Evolutionary conservation across 1,140 invertebrate genomes (phyloP), one percentile per base, ranked within the genome.

Genomic region (Drosophila ogumai): DNA sequence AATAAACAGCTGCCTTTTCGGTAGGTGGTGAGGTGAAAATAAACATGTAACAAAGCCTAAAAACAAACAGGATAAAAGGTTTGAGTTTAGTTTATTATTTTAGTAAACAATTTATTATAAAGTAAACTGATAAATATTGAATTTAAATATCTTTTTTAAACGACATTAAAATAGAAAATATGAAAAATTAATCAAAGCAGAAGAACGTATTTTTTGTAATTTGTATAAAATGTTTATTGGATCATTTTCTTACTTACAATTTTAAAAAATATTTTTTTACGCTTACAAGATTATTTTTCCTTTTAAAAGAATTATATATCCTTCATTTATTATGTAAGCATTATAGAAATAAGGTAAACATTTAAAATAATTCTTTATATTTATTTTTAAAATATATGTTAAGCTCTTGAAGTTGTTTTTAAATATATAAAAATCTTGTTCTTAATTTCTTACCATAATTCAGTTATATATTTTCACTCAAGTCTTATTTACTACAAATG

Each of bases 1-100:
- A 28, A 15, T 46, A 41, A 54, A 22, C 80, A 84, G 81, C 76
- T 85, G 81, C 58, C 8, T 44, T 44, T 44, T 75, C 43, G 57
- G 41, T n/a, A 28, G 22, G 2, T 54, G 0, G 13, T 9, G 8
- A n/a, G 52, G 5, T 54, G 15, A 6, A 25, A 38, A 25, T 38
- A n/a, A 10, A 55, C 3, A 38, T 6, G 6, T 2, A 54, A 5
- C 36, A 6, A 5, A 3, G 32, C 32, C 5, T 22, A 0, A 0
- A 9, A 19, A 22, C 3, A 5, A 34, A 19, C 12, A 52, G 6
- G 17, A 34, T 52, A 0, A 19, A 10, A 6, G 31, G 7, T 34
- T 13, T 13, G 4, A 13, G 4, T 19, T 31, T 4, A n/a, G 25
- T 10, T 49, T 49, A 10, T 9, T 10, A 10, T 4, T 31, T 31